A percentile compares a stretch with the other conserved stretches of the same genome.
Evolutionary conservation across 2,888 invertebrate species (phyloP).

Genomic region (Himalopsyche kuldschensis): DNA sequence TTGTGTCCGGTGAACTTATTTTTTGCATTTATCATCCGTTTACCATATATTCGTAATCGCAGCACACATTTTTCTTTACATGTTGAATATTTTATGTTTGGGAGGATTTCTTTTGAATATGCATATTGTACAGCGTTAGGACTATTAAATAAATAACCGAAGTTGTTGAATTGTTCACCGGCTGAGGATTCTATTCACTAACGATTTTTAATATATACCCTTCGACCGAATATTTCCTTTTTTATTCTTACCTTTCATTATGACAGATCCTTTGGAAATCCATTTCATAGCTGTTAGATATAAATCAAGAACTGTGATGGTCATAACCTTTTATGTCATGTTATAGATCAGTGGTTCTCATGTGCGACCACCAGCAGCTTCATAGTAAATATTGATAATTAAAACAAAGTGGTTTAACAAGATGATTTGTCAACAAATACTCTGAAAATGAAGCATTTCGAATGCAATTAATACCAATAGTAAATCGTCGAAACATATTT

Average conservation of each 20-base stretch:
- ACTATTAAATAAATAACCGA: slow-evolving; percentile 38
- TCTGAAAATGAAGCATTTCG: too few relatives aligned
- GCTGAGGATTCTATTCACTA: background rate
- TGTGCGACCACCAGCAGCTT: too few relatives aligned
- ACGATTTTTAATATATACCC: background rate
- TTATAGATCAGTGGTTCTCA: too few relatives aligned
- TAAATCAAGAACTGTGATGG: too few relatives aligned
- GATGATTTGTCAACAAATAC: too few relatives aligned
- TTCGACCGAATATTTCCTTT: background rate
- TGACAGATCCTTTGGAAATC: background rate
- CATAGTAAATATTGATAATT: too few relatives aligned
- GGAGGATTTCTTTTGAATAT: slow-evolving; percentile 38
- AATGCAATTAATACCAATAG: too few relatives aligned
- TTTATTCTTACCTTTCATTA: background rate
- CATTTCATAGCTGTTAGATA: too few relatives aligned
- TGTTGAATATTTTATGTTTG: slow-evolving; percentile 35
- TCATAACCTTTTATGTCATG: too few relatives aligned
- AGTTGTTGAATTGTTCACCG: slow-evolving; percentile 23
- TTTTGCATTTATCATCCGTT: slow-evolving; percentile 4
- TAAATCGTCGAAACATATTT: too few relatives aligned
- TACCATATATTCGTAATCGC: slow-evolving; percentile 6
- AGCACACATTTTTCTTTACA: slow-evolving; percentile 25
- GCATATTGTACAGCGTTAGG: slow-evolving; percentile 41
- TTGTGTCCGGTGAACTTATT: slow-evolving; percentile 4
- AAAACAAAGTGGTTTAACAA: too few relatives aligned